These are phyloP conservation scores for Strongylocentrotus purpuratus DNA, from an alignment of 35 echinoderm and acorn worm species.

Conservation along the genomic window DNA sequence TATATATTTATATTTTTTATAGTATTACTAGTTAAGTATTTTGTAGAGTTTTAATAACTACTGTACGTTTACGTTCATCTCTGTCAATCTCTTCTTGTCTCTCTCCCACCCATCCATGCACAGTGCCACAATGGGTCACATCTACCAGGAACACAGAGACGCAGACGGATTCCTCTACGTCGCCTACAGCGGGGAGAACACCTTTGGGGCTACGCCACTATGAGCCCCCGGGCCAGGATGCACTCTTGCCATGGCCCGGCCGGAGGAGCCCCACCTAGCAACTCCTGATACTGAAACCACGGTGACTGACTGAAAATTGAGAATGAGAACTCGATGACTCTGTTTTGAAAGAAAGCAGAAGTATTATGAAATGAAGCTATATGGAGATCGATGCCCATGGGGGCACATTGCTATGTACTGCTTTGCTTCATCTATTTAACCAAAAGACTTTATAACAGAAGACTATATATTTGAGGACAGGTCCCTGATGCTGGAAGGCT, in stretches of 20 bases:
- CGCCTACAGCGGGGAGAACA: conserved; percentile 89
- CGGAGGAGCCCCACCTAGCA: not conserved
- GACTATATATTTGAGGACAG: no score
- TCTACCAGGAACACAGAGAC: conserved; percentile 82
- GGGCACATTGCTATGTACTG: not conserved
- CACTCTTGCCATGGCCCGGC: not conserved
- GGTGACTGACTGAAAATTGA: not conserved
- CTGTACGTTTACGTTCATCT: no score
- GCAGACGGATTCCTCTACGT: conserved; percentile 80
- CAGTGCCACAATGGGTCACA: conserved; percentile 83
- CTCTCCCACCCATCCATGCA: not conserved
- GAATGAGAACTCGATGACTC: not conserved
- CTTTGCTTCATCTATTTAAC: no score
- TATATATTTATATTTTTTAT: no score
- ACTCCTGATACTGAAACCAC: not conserved
- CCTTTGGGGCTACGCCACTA: conserved; percentile 57
- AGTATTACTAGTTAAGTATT: no score
- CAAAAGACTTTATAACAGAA: no score
- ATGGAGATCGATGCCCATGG: not conserved
- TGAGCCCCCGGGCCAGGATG: not conserved
- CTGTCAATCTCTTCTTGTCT: not conserved
- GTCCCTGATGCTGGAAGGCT: no score
- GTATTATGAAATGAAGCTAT: not conserved
- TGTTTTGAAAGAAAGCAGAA: not conserved
- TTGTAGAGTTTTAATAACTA: no score